phyloP scores from a whole-genome alignment of 1,140 invertebrate species.

The Galendromus occidentalis region DNA sequence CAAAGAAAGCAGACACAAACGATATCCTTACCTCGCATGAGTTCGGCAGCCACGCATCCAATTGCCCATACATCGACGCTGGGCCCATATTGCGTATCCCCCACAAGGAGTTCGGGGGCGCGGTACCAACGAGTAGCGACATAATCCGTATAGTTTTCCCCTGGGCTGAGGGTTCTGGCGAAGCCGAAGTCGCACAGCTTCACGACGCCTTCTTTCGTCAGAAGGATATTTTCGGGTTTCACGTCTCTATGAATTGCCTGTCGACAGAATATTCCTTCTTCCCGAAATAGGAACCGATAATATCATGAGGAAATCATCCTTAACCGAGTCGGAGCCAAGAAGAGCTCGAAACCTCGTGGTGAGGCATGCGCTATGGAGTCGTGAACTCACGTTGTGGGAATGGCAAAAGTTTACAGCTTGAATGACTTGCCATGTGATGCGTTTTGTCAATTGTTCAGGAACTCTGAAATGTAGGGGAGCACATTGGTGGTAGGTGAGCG shows the following conservation, averaged over 20 bases:
- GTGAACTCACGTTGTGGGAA: constrained; percentile 46
- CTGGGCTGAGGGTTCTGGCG: constrained; percentile 84
- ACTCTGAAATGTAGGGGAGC: constrained; percentile 41
- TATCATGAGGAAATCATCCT: too few relatives aligned
- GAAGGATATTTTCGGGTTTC: constrained; percentile 94
- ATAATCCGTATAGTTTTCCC: constrained; percentile 97
- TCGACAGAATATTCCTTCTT: too few relatives aligned
- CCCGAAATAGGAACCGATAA: too few relatives aligned
- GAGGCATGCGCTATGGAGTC: background rate
- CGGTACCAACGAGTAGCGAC: constrained; percentile 97
- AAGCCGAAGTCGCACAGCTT: constrained; percentile 99
- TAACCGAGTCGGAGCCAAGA: background rate
- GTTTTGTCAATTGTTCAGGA: constrained; percentile 67
- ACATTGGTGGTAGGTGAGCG: too few relatives aligned
- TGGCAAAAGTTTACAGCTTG: constrained; percentile 91
- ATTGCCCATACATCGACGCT: constrained; percentile 95
- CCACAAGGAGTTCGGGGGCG: constrained; percentile 84
- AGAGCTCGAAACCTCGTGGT: background rate
- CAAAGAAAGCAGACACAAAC: too few relatives aligned
- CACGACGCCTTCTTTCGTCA: constrained; percentile 79
- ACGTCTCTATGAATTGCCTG: constrained; percentile 85
- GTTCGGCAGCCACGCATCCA: constrained; percentile 82
- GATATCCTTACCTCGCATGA: constrained; percentile 39
- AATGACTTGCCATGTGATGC: constrained; percentile 84
- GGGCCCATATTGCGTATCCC: constrained; percentile 88